phyloP scores from a whole-genome alignment of 2,113 vertebrate species.

The Hymenochirus boettgeri region DNA sequence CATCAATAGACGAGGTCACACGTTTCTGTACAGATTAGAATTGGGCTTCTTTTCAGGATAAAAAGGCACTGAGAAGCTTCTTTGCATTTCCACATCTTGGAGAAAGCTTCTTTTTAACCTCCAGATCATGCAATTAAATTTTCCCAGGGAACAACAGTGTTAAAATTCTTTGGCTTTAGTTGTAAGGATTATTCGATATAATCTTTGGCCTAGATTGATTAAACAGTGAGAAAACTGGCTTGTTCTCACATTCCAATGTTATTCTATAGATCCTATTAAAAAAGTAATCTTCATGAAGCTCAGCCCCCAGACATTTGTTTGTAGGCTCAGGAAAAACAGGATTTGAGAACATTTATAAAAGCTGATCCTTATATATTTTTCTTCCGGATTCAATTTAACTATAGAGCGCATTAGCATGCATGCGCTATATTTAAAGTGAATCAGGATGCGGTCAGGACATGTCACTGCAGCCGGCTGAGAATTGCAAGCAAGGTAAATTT shows the following conservation, averaged over 20 bases:
- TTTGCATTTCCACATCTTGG: constrained; percentile 20
- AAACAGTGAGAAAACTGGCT: not conserved
- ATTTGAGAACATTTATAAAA: too few relatives aligned
- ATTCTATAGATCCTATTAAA: not conserved
- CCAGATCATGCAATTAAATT: not conserved
- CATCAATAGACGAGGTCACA: constrained; percentile 22
- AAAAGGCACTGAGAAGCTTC: constrained; percentile 16
- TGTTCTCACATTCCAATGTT: not conserved
- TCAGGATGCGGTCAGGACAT: too few relatives aligned
- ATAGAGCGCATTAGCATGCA: too few relatives aligned
- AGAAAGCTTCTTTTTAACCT: constrained; percentile 2
- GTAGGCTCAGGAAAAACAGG: too few relatives aligned
- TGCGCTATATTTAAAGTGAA: too few relatives aligned
- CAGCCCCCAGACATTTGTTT: too few relatives aligned
- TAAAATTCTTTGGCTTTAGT: not conserved
- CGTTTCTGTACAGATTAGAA: constrained; percentile 31
- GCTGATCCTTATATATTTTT: too few relatives aligned
- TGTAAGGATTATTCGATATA: constrained; percentile 4
- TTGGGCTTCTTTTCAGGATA: constrained; percentile 25
- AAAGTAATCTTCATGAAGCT: not conserved
- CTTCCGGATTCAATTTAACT: too few relatives aligned
- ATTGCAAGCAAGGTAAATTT: too few relatives aligned
- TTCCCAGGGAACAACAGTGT: not conserved
- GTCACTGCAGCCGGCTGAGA: too few relatives aligned
- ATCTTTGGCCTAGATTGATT: not conserved